These are phyloP conservation scores for Nannoperca obscura DNA, from an alignment of 2,797 vertebrate species.

Conservation along the genomic window DNA sequence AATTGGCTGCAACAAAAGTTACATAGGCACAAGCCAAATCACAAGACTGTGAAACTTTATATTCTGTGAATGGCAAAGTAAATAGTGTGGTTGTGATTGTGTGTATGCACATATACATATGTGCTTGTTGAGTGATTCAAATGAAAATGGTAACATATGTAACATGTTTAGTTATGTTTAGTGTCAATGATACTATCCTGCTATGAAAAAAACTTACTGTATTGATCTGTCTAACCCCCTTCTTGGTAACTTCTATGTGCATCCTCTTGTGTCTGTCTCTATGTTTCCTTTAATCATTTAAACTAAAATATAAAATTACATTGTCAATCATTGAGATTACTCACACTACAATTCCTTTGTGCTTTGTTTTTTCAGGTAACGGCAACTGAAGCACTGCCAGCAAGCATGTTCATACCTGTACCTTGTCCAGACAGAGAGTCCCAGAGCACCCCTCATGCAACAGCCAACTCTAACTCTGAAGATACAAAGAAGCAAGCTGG, in stretches of 20 bases:
- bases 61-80: constrained; percentile 51
- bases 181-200: background rate
- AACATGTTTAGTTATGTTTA: background rate
- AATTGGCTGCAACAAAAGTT: constrained; percentile 7
- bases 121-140: background rate
- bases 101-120: constrained; percentile 32
- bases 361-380: constrained; percentile 90
- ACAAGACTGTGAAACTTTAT: background rate
- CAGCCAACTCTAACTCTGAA: constrained; percentile 84
- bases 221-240: constrained; percentile 1
- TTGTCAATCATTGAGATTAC: constrained; percentile 13
- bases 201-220: background rate
- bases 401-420: constrained; percentile 96
- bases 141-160: background rate
- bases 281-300: constrained; percentile 22
- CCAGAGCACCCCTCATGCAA: constrained; percentile 76
- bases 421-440: constrained; percentile 90
- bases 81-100: constrained; percentile 84
- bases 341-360: constrained; percentile 61
- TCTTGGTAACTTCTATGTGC: constrained; percentile 1
- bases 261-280: constrained; percentile 18
- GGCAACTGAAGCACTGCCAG: constrained; percentile 95
- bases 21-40: constrained; percentile 82
- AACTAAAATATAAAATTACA: constrained; percentile 22
- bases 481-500: constrained; percentile 91